Evolutionary conservation across 1,140 invertebrate species (phyloP), one percentile per base, ranked within the genome.

Genomic region (Pseudomyrmex gracilis): DNA sequence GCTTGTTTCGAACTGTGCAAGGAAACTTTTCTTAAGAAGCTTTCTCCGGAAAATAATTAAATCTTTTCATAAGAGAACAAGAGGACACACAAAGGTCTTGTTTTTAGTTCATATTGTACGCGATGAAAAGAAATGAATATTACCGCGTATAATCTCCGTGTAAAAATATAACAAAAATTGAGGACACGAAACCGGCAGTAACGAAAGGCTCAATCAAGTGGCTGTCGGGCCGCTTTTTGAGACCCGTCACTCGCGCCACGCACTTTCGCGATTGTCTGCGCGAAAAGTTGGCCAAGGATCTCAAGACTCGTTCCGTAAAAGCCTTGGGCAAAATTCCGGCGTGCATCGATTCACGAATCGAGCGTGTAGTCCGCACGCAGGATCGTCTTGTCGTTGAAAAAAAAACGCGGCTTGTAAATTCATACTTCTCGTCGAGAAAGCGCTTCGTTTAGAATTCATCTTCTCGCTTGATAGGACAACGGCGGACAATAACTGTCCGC

Each of bases 241-340:
- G 58, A 10, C 45, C 55, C 68, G n/a, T 60, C 22, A 61, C 22
- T 82, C 55, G 43, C 55, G 43, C 34, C n/a, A 12, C 24, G 78
- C 45, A 53, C 70, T 82, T 74, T 73, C 57, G 68, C 71, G 47
- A 61, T 82, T 74, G 57, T 73, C 7, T 58, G 47, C 47, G 53
- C 58, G 24, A 73, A 45, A 61, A 82, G 71, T 74, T 76, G 70
- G 47, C 49, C 80, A 73, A 73, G 78, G 70, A 49, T 24, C 78
- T 43, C n/a, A 49, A 34, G 43, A 60, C 67, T 76, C 24, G 57
- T 15, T 20, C 3, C 9, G 4, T 8, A 9, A 55, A 43, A 34
- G 22, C 68, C 68, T 64, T 82, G 45, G 67, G 2, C 66, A 12
- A 45, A 15, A 43, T 78, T 78, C 51, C 64, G 43, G 51, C 24